These are phyloP conservation scores for Sinocyclocheilus anophthalmus DNA, from an alignment of 2,113 vertebrate species.

Conservation along the genomic window DNA sequence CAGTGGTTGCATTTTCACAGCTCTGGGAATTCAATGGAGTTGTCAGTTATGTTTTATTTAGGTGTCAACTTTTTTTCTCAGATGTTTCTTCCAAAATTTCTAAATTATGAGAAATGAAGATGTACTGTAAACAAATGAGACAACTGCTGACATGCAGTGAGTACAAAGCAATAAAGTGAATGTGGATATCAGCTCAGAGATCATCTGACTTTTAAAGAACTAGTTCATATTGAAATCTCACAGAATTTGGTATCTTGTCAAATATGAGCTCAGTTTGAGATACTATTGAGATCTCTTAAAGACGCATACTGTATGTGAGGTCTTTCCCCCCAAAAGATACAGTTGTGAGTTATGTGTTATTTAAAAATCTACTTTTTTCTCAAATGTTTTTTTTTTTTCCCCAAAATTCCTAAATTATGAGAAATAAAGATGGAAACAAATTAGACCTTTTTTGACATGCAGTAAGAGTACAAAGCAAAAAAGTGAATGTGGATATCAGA, in stretches of 20 bases:
- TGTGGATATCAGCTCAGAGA: not conserved
- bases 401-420: no score
- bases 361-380: no score
- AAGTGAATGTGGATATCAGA: no score
- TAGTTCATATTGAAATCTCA: not conserved
- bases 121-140: not conserved
- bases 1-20: not conserved
- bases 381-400: no score
- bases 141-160: not conserved
- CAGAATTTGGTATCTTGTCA: not conserved
- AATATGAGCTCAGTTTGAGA: not conserved
- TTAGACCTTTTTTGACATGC: no score
- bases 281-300: no score
- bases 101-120: conserved; percentile 2
- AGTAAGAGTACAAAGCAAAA: no score
- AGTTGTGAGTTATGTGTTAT: no score
- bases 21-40: not conserved
- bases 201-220: not conserved
- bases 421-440: no score
- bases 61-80: not conserved
- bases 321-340: no score
- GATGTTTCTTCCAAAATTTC: not conserved
- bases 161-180: conserved; percentile 5
- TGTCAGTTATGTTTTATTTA: not conserved
- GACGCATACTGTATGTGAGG: no score